Percentiles rank a stretch among this genome's conserved stretches.
Evolutionary conservation across 2,113 vertebrate genomes (phyloP).

Genomic region (Hyperopisus bebe): DNA sequence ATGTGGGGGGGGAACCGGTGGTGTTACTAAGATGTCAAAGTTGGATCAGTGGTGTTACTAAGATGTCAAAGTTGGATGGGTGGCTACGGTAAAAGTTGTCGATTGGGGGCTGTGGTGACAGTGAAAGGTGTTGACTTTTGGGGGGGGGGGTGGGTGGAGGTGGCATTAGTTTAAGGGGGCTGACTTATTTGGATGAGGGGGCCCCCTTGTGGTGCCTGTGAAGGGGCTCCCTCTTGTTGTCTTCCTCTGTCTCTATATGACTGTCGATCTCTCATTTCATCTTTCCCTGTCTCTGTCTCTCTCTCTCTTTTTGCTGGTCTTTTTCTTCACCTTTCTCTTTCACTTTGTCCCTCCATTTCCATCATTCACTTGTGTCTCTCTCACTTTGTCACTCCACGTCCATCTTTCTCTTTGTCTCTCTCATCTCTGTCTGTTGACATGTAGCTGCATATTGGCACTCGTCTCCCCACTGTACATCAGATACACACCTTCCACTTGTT

Average conservation of each 20-base stretch:
- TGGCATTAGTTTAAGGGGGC: not conserved
- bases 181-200: not conserved
- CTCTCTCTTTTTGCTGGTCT: not conserved
- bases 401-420: not conserved
- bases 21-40: no score
- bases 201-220: not conserved
- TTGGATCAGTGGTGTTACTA: not conserved
- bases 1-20: not conserved
- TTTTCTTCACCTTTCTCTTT: constrained; percentile 16
- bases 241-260: not conserved
- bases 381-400: not conserved
- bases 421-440: constrained; percentile 61
- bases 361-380: not conserved
- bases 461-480: constrained; percentile 56
- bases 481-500: constrained; percentile 44
- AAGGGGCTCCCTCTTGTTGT: constrained; percentile 3
- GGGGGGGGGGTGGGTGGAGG: no score
- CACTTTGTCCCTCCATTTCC: not conserved
- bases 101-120: not conserved
- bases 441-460: constrained; percentile 77
- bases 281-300: not conserved
- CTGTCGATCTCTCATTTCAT: not conserved
- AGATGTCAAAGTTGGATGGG: not conserved
- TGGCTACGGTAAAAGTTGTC: not conserved
- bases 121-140: not conserved